These are phyloP conservation scores for Tachypleus tridentatus DNA, from an alignment of 1,140 invertebrate species.

Conservation along the genomic window DNA sequence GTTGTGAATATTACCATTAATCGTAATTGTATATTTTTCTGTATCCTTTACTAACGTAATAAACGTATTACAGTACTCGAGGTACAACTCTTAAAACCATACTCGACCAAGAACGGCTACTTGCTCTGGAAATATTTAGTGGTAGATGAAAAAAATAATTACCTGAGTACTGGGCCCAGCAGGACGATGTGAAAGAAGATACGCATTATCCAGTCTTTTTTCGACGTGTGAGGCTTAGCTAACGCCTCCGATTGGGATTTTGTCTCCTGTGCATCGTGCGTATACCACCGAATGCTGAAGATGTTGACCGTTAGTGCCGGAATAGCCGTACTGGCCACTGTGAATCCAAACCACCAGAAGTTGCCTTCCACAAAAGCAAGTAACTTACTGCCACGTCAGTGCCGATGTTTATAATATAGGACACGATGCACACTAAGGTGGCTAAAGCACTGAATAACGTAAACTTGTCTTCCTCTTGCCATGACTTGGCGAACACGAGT, in stretches of 20 bases:
- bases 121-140: too few species aligned
- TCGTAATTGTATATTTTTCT: too few species aligned
- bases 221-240: constrained; percentile 4
- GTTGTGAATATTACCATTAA: too few species aligned
- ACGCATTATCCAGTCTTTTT: constrained; percentile 16
- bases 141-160: not conserved
- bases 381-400: constrained; percentile 20
- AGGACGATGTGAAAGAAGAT: constrained; percentile 24
- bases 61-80: too few species aligned
- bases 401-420: constrained; percentile 18
- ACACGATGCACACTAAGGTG: constrained; percentile 17
- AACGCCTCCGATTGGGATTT: constrained; percentile 1
- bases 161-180: constrained; percentile 25
- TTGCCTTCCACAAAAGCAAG: constrained; percentile 21
- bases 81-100: too few species aligned
- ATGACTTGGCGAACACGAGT: too few species aligned
- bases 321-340: constrained; percentile 20
- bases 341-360: constrained; percentile 18
- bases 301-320: constrained; percentile 22
- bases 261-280: constrained; percentile 15
- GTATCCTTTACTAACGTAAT: too few species aligned
- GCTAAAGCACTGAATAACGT: not conserved
- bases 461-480: too few species aligned
- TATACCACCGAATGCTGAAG: constrained; percentile 25
- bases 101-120: too few species aligned